These are phyloP conservation scores for Dicerorhinus sumatrensis DNA, from an alignment of 2,113 vertebrate genomes.

Conservation along the genomic window DNA sequence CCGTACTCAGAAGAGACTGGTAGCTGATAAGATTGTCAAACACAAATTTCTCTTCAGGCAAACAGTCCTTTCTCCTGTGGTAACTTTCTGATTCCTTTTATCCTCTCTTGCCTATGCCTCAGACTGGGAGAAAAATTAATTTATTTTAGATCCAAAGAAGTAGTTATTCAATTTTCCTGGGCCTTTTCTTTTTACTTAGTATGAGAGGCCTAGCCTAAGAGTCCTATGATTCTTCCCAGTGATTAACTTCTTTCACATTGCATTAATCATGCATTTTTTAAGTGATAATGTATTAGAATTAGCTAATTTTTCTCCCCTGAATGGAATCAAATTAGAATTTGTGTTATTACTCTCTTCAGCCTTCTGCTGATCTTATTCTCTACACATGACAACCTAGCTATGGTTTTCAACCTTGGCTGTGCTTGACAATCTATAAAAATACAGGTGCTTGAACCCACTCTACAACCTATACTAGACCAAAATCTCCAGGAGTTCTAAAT, in stretches of 20 bases:
- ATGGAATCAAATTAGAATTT: not conserved
- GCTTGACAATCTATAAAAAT: not conserved
- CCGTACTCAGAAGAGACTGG: not conserved
- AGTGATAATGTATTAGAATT: not conserved
- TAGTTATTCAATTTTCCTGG: not conserved
- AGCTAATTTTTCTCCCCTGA: not conserved
- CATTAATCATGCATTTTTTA: not conserved
- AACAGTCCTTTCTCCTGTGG: not conserved
- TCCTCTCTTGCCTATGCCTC: not conserved
- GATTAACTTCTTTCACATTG: not conserved
- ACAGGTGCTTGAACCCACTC: not conserved
- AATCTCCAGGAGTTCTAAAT: not conserved
- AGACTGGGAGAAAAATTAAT: not conserved
- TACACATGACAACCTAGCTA: not conserved
- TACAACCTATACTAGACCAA: not conserved
- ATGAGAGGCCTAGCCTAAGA: not conserved
- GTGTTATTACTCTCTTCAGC: not conserved
- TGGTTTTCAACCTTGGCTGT: not conserved
- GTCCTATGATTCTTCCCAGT: not conserved
- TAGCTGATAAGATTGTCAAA: not conserved
- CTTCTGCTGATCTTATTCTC: not conserved
- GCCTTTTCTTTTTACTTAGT: not conserved
- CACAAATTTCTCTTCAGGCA: not conserved
- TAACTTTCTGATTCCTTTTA: constrained; percentile 3
- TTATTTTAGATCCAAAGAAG: not conserved